A percentile compares a stretch with the other conserved stretches of the same genome.
Conservation (phyloP, 2,888 invertebrate species). For the Petrolisthes cinctipes region DNA sequence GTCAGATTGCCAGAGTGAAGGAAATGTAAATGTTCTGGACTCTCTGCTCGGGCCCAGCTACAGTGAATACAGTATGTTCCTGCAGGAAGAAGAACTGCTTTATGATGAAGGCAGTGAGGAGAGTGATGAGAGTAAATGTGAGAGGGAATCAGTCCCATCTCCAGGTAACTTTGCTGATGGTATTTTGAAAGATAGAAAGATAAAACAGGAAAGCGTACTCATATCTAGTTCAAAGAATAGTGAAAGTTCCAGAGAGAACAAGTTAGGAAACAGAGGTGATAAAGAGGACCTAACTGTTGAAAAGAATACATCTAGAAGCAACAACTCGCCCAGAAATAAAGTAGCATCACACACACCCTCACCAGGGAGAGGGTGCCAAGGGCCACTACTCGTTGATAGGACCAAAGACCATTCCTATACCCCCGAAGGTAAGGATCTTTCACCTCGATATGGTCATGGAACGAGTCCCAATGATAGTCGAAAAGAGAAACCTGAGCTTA, state of each 20-base stretch:
- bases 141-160: background rate
- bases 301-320: background rate
- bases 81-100: conserved; percentile 36
- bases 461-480: no score
- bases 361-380: background rate
- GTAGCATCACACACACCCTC: background rate
- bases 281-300: background rate
- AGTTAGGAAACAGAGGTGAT: background rate
- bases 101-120: conserved; percentile 40
- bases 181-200: background rate
- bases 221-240: no score
- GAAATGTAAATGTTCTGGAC: background rate
- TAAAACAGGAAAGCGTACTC: no score
- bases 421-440: no score
- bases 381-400: background rate
- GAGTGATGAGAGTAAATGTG: conserved; percentile 15
- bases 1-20: background rate
- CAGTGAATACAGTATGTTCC: conserved; percentile 32
- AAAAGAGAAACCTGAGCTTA: background rate
- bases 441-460: no score
- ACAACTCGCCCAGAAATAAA: background rate
- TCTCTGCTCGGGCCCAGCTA: background rate
- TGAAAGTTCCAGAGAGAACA: background rate
- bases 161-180: no score
- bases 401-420: background rate